These are phyloP conservation scores for Pediacus dermestoides DNA, from an alignment of 2,888 invertebrate genomes.

Conservation along the genomic window DNA sequence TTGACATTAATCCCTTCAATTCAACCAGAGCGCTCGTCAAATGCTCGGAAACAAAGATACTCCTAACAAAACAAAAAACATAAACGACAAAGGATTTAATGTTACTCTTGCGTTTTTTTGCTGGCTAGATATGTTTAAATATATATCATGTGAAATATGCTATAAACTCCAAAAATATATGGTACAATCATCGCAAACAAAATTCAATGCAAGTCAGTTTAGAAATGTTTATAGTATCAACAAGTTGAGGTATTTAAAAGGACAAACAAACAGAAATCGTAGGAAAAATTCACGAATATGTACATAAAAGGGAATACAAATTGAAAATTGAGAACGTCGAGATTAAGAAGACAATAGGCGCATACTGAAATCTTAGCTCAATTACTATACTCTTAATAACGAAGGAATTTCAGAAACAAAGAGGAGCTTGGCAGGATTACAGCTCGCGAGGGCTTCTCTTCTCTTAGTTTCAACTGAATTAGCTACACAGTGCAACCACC, in stretches of 20 bases:
- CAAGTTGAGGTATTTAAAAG: no score
- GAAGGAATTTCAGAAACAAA: conserved; percentile 39
- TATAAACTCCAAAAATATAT: conserved; percentile 11
- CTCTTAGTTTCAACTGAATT: conserved; percentile 26
- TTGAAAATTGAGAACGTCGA: conserved; percentile 30
- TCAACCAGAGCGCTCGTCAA: conserved; percentile 9
- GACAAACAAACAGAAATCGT: no score
- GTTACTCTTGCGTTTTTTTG: no score
- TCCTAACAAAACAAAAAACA: conserved; percentile 1
- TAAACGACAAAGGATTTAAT: no score
- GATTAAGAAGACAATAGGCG: conserved; percentile 33
- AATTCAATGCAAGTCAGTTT: no score
- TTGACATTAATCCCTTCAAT: conserved; percentile 11
- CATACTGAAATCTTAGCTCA: conserved; percentile 36
- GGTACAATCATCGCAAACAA: no score
- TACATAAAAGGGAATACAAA: conserved; percentile 22
- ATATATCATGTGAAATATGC: conserved; percentile 7
- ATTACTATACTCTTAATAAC: conserved; percentile 39
- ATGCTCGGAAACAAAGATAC: conserved; percentile 4
- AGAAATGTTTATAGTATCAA: no score
- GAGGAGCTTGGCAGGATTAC: conserved; percentile 37
- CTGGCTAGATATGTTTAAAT: conserved; percentile 8
- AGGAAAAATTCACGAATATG: no score
- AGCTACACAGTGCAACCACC: conserved; percentile 29
- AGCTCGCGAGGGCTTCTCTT: conserved; percentile 31